phyloP scores from a whole-genome alignment of 2,113 vertebrate genomes.

The Ictalurus furcatus region DNA sequence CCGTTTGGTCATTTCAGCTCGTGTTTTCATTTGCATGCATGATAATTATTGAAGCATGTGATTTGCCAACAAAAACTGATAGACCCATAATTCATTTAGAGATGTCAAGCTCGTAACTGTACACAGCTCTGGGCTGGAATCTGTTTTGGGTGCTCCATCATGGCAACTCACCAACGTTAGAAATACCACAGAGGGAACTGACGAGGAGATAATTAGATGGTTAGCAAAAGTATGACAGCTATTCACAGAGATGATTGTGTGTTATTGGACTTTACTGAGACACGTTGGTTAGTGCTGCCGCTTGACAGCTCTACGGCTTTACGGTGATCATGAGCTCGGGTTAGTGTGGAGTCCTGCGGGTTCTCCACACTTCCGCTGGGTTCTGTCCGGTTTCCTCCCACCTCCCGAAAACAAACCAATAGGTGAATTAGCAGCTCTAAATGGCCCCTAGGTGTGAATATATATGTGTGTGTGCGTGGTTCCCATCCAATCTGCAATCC shows the following conservation, averaged over 20 bases:
- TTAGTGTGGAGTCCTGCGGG: not conserved
- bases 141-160: not conserved
- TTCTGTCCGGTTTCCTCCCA: not conserved
- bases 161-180: conserved; percentile 4
- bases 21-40: not conserved
- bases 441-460: not conserved
- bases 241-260: not conserved
- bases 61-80: not conserved
- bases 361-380: not conserved
- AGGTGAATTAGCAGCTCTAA: not conserved
- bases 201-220: not conserved
- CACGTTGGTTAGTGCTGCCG: not conserved
- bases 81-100: conserved; percentile 2
- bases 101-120: not conserved
- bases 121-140: not conserved
- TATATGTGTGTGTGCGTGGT: not conserved
- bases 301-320: not conserved
- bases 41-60: not conserved
- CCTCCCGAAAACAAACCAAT: not conserved
- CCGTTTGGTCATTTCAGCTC: not conserved
- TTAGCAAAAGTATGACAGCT: not conserved
- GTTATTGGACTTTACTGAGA: not conserved
- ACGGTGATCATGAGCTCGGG: not conserved
- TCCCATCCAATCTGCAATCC: not conserved
- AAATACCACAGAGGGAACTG: not conserved